Evolutionary conservation across 2,888 invertebrate genomes (phyloP).

Genomic region (Andricus quercusramuli): DNA sequence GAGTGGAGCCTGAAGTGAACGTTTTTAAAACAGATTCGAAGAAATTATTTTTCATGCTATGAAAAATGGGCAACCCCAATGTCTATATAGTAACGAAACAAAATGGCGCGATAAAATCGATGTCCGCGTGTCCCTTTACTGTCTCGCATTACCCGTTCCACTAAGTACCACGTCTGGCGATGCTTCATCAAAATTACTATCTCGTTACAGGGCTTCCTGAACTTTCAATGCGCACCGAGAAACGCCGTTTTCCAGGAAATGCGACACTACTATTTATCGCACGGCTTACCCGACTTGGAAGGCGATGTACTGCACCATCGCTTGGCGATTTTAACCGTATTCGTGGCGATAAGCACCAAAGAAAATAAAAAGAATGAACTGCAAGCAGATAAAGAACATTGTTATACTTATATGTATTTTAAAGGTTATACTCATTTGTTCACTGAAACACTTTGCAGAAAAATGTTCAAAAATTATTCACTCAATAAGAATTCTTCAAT

Average conservation of each 20-base stretch:
- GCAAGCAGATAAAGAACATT: neutral
- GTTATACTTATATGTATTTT: neutral
- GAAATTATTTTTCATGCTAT: no score
- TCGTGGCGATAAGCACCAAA: neutral
- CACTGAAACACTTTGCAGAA: no score
- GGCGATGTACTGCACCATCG: conserved; percentile 14
- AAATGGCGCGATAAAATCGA: neutral
- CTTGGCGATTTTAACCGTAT: conserved; percentile 6
- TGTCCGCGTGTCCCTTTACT: neutral
- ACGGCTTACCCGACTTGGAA: conserved; percentile 46
- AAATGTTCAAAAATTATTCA: no score
- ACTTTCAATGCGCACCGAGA: conserved; percentile 44
- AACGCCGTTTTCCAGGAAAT: conserved; percentile 47
- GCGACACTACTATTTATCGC: conserved; percentile 49
- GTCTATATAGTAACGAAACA: no score
- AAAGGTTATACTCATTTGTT: neutral
- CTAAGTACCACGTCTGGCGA: conserved; percentile 48
- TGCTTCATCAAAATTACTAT: conserved; percentile 56
- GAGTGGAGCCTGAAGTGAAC: no score
- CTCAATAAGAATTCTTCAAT: no score
- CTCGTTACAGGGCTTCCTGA: conserved; percentile 45
- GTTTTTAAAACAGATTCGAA: no score
- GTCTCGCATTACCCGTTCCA: neutral
- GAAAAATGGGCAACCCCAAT: no score
- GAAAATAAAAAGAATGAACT: neutral